phyloP scores from a whole-genome alignment of 1,140 invertebrate species.

The Aphelenchoides besseyi region DNA sequence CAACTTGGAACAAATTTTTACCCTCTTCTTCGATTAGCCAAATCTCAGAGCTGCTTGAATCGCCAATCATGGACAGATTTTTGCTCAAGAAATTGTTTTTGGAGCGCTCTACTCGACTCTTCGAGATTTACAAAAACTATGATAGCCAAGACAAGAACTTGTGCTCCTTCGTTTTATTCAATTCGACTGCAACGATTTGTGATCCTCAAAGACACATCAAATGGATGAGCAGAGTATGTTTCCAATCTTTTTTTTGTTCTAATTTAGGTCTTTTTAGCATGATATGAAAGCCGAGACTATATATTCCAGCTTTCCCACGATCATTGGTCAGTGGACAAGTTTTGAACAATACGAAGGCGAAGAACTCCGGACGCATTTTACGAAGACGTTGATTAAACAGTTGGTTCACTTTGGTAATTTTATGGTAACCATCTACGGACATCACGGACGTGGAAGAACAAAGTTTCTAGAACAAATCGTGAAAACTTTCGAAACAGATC shows the following conservation, averaged over 20 bases:
- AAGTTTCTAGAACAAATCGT: slow-evolving; percentile 31
- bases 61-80: not conserved
- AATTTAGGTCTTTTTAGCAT: not conserved
- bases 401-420: slow-evolving; percentile 15
- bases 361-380: slow-evolving; percentile 17
- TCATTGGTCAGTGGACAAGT: slow-evolving; percentile 8
- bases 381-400: slow-evolving; percentile 22
- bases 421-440: slow-evolving; percentile 38
- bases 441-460: slow-evolving; percentile 29
- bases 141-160: not conserved
- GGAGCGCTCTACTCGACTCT: slow-evolving; percentile 17
- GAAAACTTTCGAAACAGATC: slow-evolving; percentile 10
- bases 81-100: slow-evolving; percentile 24
- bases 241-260: not conserved
- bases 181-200: not conserved
- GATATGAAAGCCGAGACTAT: not conserved
- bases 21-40: not conserved
- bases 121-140: slow-evolving; percentile 18
- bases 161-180: not conserved
- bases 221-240: slow-evolving; percentile 3
- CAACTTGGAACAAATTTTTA: not conserved
- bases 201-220: not conserved
- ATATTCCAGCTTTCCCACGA: slow-evolving; percentile 6
- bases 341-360: slow-evolving; percentile 2
- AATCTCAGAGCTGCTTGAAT: not conserved